Conservation (phyloP, 1,140 invertebrate species). For the Drosophila azteca region DNA sequence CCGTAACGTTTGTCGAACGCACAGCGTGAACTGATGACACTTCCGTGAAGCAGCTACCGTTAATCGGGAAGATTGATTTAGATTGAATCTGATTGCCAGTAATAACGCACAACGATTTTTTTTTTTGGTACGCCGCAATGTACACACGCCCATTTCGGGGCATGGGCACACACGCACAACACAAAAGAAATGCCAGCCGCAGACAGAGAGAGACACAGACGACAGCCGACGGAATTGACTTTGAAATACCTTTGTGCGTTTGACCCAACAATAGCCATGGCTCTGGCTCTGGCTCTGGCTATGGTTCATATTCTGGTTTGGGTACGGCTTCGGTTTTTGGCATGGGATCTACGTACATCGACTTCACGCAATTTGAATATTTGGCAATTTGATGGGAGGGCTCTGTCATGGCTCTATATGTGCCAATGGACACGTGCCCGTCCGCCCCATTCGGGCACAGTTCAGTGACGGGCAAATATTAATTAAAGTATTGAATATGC, state of each 20-base stretch:
- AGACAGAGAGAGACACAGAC: slow-evolving; percentile 15
- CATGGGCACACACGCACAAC: not conserved
- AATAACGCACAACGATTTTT: slow-evolving; percentile 44
- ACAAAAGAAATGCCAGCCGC: slow-evolving; percentile 28
- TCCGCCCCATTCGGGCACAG: slow-evolving; percentile 30
- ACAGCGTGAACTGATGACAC: slow-evolving; percentile 37
- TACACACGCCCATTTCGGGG: not conserved
- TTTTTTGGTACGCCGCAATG: not conserved
- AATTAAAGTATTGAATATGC: slow-evolving; percentile 54
- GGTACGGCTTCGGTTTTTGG: not conserved
- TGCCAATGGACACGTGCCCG: slow-evolving; percentile 48
- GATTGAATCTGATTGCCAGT: slow-evolving; percentile 67
- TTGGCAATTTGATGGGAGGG: not conserved
- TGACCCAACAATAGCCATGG: slow-evolving; percentile 15
- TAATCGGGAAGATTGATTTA: slow-evolving; percentile 57
- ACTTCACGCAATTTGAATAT: slow-evolving; percentile 69
- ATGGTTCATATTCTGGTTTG: not conserved
- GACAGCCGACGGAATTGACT: slow-evolving; percentile 25
- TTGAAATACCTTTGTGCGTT: slow-evolving; percentile 56
- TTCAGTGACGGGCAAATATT: slow-evolving; percentile 21
- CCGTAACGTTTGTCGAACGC: not conserved
- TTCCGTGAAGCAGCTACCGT: slow-evolving; percentile 42
- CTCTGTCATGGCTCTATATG: slow-evolving; percentile 5
- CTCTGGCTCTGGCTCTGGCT: not conserved
- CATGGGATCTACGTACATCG: not conserved